Evolutionary conservation across 30 jellyfish, hydroid and myxozoan genomes (phyloP).

Genomic region (Catostylus mosaicus): DNA sequence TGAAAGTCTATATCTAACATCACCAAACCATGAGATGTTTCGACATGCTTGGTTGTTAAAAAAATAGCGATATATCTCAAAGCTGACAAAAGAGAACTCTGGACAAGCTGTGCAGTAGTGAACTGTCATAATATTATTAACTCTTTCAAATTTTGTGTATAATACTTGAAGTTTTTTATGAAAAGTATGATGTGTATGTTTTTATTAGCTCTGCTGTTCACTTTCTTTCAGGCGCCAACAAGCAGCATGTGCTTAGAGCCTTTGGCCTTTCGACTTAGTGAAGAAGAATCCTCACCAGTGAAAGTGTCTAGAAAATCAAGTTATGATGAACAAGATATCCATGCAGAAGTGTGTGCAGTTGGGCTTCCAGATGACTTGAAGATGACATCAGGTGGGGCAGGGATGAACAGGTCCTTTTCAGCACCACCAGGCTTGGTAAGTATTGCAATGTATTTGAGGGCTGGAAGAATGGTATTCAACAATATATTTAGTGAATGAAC

Average conservation of each 20-base stretch:
- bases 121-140: neutral
- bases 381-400: neutral
- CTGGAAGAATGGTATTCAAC: neutral
- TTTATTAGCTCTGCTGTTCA: neutral
- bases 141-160: neutral
- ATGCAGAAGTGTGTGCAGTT: slow-evolving; percentile 23
- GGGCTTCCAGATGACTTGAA: slow-evolving; percentile 52
- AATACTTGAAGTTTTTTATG: neutral
- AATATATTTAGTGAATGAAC: neutral
- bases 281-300: slow-evolving; percentile 47
- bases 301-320: neutral
- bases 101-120: neutral
- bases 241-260: slow-evolving; percentile 10
- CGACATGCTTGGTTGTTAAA: no score
- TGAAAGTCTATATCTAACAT: no score
- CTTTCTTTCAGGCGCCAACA: neutral
- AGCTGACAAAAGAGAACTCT: no score
- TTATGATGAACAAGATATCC: slow-evolving; percentile 26
- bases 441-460: neutral
- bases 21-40: no score
- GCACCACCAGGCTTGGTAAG: slow-evolving; percentile 89
- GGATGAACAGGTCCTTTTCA: slow-evolving; percentile 72
- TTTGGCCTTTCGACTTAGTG: slow-evolving; percentile 44
- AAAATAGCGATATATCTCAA: no score
- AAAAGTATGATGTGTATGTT: neutral